These are phyloP conservation scores for Astyanax mexicanus DNA, from an alignment of 2,797 vertebrate species.

Conservation along the genomic window DNA sequence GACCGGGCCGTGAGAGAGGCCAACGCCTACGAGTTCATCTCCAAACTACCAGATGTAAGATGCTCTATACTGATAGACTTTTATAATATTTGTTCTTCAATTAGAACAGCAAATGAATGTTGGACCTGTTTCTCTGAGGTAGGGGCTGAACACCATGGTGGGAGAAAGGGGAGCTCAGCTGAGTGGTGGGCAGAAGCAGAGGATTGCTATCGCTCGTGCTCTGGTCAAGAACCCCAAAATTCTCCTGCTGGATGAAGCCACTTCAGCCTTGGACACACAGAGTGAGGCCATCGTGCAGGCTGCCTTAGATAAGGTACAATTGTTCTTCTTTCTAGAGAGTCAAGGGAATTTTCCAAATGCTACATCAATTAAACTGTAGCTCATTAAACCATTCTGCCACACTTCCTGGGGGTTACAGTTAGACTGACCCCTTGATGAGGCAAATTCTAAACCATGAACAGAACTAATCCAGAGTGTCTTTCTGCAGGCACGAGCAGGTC, in stretches of 20 bases:
- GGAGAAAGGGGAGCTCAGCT: slow-evolving; percentile 82
- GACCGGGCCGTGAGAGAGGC: slow-evolving; percentile 68
- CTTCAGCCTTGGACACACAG: slow-evolving; percentile 78
- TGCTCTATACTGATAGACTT: too few relatives aligned
- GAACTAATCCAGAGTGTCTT: not conserved
- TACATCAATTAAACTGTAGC: too few relatives aligned
- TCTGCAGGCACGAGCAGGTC: slow-evolving; percentile 75
- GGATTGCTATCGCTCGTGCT: slow-evolving; percentile 81
- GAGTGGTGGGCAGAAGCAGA: slow-evolving; percentile 84
- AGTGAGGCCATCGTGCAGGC: slow-evolving; percentile 79
- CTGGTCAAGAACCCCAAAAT: slow-evolving; percentile 79
- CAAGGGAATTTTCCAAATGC: too few relatives aligned
- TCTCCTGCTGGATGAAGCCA: slow-evolving; percentile 80
- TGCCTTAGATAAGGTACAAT: slow-evolving; percentile 75
- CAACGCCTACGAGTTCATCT: slow-evolving; percentile 67
- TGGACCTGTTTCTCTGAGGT: slow-evolving; percentile 28
- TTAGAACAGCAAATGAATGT: not conserved
- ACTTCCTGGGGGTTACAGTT: not conserved
- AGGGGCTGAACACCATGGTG: slow-evolving; percentile 83
- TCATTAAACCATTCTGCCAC: too few relatives aligned
- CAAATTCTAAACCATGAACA: not conserved
- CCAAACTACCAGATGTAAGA: slow-evolving; percentile 65
- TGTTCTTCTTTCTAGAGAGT: not conserved
- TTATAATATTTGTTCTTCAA: too few relatives aligned
- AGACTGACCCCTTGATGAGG: too few relatives aligned